A percentile compares a stretch with the other conserved stretches of the same genome.
Conservation (phyloP, 2,113 vertebrate species). For the Hippocampus mohnikei region DNA sequence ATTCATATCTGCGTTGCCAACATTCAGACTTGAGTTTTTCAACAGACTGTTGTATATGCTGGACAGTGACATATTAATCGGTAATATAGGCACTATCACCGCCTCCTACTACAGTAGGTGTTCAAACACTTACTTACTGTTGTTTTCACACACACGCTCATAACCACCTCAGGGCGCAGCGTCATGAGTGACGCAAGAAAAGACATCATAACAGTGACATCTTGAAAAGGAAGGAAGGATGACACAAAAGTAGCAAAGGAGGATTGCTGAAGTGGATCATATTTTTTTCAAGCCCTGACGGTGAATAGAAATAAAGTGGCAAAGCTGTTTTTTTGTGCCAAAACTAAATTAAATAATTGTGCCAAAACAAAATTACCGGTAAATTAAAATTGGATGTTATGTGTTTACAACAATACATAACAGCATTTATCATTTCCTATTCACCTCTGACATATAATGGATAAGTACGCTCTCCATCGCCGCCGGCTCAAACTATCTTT, state of each 20-base stretch:
- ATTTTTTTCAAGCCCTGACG: too few species aligned
- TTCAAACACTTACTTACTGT: slow-evolving; percentile 42
- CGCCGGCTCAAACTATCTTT: too few species aligned
- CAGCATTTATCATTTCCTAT: too few species aligned
- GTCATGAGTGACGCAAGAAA: slow-evolving; percentile 55
- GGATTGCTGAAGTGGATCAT: slow-evolving; percentile 6
- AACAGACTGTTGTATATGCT: slow-evolving; percentile 31
- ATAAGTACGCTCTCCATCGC: too few species aligned
- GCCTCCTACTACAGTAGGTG: slow-evolving; percentile 37
- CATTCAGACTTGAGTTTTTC: slow-evolving; percentile 15
- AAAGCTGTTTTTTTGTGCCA: not conserved
- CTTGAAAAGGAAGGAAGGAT: slow-evolving; percentile 32
- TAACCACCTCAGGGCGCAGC: slow-evolving; percentile 47
- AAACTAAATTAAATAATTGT: too few species aligned
- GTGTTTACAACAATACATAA: too few species aligned
- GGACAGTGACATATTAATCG: slow-evolving; percentile 33
- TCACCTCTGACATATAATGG: too few species aligned
- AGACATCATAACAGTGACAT: slow-evolving; percentile 44
- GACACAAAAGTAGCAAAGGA: slow-evolving; percentile 41
- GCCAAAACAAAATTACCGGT: too few species aligned
- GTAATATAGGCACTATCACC: slow-evolving; percentile 34
- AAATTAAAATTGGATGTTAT: too few species aligned
- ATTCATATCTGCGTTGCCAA: not conserved
- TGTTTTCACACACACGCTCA: slow-evolving; percentile 49
- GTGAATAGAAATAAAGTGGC: not conserved